These are phyloP conservation scores for Oryzaephilus surinamensis DNA, from an alignment of 1,140 invertebrate genomes.

Conservation along the genomic window DNA sequence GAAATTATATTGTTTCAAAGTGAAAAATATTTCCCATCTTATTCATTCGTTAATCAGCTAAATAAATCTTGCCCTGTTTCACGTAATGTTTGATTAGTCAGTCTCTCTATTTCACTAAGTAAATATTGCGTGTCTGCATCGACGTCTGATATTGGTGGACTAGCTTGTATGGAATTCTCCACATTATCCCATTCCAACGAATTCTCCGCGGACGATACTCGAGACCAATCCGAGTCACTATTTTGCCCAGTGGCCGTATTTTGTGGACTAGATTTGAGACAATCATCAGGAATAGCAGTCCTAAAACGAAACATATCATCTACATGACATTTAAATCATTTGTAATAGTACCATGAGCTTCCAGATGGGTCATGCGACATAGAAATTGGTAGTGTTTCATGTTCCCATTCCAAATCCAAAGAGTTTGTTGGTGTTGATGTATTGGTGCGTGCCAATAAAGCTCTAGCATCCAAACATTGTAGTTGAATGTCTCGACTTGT, in stretches of 20 bases:
- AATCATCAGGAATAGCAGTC: conserved; percentile 15
- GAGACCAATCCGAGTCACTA: conserved; percentile 39
- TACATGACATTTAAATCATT: not conserved
- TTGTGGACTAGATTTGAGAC: conserved; percentile 15
- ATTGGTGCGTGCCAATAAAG: conserved; percentile 34
- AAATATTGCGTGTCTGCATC: conserved; percentile 42
- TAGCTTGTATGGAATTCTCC: conserved; percentile 32
- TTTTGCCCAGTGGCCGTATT: conserved; percentile 10
- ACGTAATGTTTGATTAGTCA: conserved; percentile 40
- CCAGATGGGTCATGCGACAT: conserved; percentile 29
- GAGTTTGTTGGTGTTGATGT: conserved; percentile 45
- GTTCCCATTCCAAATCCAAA: conserved; percentile 50
- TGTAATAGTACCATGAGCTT: conserved; percentile 28
- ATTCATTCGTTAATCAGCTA: conserved; percentile 23
- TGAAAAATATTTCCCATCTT: not conserved
- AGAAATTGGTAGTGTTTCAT: conserved; percentile 38
- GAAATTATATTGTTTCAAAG: not conserved
- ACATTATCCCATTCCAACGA: conserved; percentile 47
- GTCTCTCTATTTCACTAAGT: conserved; percentile 43
- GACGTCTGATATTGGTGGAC: conserved; percentile 33
- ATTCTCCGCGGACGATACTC: conserved; percentile 42
- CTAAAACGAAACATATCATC: conserved; percentile 9
- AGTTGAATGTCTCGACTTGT: conserved; percentile 37
- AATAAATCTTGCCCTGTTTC: conserved; percentile 38
- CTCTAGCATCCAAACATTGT: conserved; percentile 41